Evolutionary conservation across 1,140 invertebrate species (phyloP), one percentile per base, ranked within the genome.

Genomic region (Coptotermes formosanus): DNA sequence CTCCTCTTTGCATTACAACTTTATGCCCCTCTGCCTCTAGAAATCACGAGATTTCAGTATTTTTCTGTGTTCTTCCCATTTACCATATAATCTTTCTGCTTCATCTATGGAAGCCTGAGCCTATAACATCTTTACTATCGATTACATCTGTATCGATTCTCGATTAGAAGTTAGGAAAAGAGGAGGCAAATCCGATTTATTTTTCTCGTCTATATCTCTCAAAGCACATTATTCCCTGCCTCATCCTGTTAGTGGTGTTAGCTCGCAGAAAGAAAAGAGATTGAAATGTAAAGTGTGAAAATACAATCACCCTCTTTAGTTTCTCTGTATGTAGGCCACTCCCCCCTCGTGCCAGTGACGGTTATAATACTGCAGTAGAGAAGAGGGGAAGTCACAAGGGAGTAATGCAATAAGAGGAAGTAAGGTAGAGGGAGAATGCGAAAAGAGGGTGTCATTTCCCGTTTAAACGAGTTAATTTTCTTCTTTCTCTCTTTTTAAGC

Each of bases 401-500:
- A 64, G 19, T 64, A 64, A 64, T 64, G 59, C 59, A 64, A 64
- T 64, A 64, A 23, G 19, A 64, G 25, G 59, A 64, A 64, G 59
- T 64, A 9, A 19, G 59, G 59, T 23, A n/a, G 59, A n/a, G 12
- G 19, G 59, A 64, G 59, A 64, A 64, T 21, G 59, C 19, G 59
- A 64, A 64, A 64, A 64, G 59, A 64, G 59, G 59, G 59, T n/a
- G 25, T n/a, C 59, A 64, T 64, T 64, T 64, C 59, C 59, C 19
- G 59, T 64, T 64, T 64, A 64, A 64, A 64, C 59, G 59, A 64
- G 59, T 64, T 64, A 64, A 64, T 64, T 64, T 64, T 64, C 82
- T 86, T 16, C 59, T 23, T 83, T 86, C 43, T 25, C 85, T 86
- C 87, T 89, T 89, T 90, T 75, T 64, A 64, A 64, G 59, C 59